Evolutionary conservation across 1,140 invertebrate species (phyloP), one percentile per base, ranked within the genome.

Genomic region (Triops longicaudatus): DNA sequence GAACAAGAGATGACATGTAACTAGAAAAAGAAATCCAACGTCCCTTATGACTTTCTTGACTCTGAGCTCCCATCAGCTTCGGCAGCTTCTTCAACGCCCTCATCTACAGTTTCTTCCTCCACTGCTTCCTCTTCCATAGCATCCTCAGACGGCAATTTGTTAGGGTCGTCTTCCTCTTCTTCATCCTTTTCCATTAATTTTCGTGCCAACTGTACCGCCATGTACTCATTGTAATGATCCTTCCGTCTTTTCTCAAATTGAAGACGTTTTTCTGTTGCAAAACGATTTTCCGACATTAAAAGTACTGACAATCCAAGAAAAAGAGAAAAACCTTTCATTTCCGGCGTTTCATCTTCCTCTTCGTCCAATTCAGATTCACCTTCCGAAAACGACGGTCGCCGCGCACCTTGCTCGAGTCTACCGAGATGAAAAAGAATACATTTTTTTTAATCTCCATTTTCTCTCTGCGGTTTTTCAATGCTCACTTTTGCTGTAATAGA

Each of bases 211-310:
- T 96, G 93, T 0, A 98, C 91, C 5, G 95, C 95, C 83, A 96
- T 91, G 84, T 94, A 98, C 84, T 99, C 97, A 84, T 98, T 96
- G 85, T 99, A 99, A 84, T 99, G 98, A 78, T 93, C 90, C 86
- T 97, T 98, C 76, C 97, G 88, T 84, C 98, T 98, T 63, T 91
- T 89, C 84, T 96, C 93, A 83, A 98, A 98, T 78, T 90, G 88
- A 82, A 90, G 88, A 79, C 90, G 87, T 81, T 89, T 87, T 78
- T 86, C 91, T 91, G 79, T 78, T 86, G 83, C 79, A 76, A 80
- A 75, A 78, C 43, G n/a, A 63, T 43, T 37, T 43, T 42, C 43
- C 22, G n/a, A n/a, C 44, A 14, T 28, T 31, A 6, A 42, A 7
- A 37, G 31, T 71, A 26, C 72, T n/a, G 11, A 73, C 76, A 78